Conservation (phyloP, 2,113 vertebrate species). For the Sorex araneus region DNA sequence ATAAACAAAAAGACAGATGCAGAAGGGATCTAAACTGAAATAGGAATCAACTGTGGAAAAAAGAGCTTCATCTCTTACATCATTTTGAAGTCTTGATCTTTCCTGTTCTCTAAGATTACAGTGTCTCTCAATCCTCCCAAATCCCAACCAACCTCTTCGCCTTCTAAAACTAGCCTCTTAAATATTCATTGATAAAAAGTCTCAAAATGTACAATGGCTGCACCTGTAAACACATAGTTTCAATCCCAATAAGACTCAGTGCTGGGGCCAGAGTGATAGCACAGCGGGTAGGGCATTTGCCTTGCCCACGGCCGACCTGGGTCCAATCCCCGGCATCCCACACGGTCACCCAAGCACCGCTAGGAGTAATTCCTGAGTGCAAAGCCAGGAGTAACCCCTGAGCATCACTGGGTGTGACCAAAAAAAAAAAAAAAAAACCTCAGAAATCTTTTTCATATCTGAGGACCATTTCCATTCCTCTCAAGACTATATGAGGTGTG, state of each 20-base stretch:
- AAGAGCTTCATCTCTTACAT: not conserved
- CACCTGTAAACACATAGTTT: conserved; percentile 44
- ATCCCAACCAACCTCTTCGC: conserved; percentile 3
- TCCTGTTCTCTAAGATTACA: conserved; percentile 14
- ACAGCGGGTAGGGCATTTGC: no score
- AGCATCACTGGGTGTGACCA: no score
- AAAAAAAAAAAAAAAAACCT: no score
- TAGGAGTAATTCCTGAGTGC: no score
- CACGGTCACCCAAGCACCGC: no score
- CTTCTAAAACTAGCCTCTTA: conserved; percentile 63
- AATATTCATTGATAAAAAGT: conserved; percentile 29
- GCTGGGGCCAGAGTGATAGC: no score
- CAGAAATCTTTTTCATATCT: conserved; percentile 12
- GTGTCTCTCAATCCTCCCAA: conserved; percentile 26
- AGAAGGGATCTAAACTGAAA: not conserved
- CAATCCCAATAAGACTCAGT: conserved; percentile 5
- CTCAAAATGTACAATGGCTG: conserved; percentile 1
- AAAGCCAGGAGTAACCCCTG: no score
- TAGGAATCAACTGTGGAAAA: conserved; percentile 31
- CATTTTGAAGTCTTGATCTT: conserved; percentile 19
- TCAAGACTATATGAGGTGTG: no score
- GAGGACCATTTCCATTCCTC: conserved; percentile 25
- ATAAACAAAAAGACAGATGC: conserved; percentile 15
- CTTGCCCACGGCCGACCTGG: no score
- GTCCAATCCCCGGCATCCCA: no score